A percentile compares a stretch with the other conserved stretches of the same genome.
Evolutionary conservation across 1,140 invertebrate genomes (phyloP).

Genomic region (Dysdera silvatica): DNA sequence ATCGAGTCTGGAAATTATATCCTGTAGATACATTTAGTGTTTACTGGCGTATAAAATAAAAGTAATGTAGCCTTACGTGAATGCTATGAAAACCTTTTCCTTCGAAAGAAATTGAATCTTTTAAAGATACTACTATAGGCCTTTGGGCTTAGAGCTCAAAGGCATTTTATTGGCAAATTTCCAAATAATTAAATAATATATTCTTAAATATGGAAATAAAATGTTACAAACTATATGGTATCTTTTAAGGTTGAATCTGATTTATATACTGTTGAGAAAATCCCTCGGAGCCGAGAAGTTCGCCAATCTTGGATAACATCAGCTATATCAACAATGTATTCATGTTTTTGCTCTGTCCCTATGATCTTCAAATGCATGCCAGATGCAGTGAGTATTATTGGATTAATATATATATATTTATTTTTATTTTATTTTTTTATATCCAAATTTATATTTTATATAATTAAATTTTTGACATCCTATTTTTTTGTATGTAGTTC

Average conservation of each 20-base stretch:
- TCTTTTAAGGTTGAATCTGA: background rate
- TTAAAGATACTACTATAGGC: background rate
- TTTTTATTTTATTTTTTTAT: background rate
- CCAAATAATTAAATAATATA: background rate
- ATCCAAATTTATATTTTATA: slow-evolving; percentile 34
- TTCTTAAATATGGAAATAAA: background rate
- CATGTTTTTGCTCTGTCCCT: slow-evolving; percentile 58
- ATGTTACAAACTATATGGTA: background rate
- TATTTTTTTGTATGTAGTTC: background rate
- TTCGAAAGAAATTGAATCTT: background rate
- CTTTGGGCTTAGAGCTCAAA: background rate
- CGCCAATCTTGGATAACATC: slow-evolving; percentile 74
- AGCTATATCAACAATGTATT: slow-evolving; percentile 64
- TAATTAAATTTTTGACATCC: background rate
- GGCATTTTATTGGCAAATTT: background rate
- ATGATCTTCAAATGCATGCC: slow-evolving; percentile 63
- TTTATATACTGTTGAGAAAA: slow-evolving; percentile 52
- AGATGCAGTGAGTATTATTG: slow-evolving; percentile 51
- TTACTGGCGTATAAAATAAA: too few species aligned
- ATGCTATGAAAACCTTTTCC: too few species aligned
- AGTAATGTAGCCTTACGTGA: too few species aligned
- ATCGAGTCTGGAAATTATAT: too few species aligned
- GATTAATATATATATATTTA: background rate
- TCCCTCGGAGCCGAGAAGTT: slow-evolving; percentile 78
- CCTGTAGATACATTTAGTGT: too few species aligned